phyloP scores from a whole-genome alignment of 2,797 vertebrate species.

The Limnodromus scolopaceus region DNA sequence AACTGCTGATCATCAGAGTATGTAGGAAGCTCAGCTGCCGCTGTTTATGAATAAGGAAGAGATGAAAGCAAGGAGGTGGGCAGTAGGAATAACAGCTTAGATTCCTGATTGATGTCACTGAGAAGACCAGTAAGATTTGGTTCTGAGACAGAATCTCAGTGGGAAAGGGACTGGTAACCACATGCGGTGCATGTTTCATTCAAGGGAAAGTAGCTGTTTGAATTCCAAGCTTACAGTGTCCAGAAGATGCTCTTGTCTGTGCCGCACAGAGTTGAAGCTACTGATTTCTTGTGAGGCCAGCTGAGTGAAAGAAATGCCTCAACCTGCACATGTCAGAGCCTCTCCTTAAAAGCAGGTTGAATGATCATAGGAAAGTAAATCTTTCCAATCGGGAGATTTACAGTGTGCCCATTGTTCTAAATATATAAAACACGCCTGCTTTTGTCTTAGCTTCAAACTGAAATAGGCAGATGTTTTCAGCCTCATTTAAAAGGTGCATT shows the following conservation, averaged over 20 bases:
- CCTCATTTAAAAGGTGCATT: not conserved
- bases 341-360: not conserved
- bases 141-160: not conserved
- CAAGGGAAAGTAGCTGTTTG: not conserved
- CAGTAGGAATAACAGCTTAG: not conserved
- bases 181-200: accelerated
- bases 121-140: not conserved
- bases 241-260: not conserved
- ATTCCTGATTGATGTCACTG: not conserved
- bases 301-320: not conserved
- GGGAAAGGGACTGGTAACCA: not conserved
- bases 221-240: not conserved
- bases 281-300: not conserved
- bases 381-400: not conserved
- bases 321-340: not conserved
- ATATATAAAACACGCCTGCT: not conserved
- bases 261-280: not conserved
- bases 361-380: not conserved
- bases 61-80: not conserved
- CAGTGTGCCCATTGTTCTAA: not conserved
- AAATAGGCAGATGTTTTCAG: not conserved
- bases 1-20: not conserved
- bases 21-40: not conserved
- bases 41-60: not conserved
- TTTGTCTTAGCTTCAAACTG: not conserved